Percentiles rank a stretch among this genome's conserved stretches.
Conservation (phyloP, 2,888 invertebrate genomes). For the Idaea biselata region DNA sequence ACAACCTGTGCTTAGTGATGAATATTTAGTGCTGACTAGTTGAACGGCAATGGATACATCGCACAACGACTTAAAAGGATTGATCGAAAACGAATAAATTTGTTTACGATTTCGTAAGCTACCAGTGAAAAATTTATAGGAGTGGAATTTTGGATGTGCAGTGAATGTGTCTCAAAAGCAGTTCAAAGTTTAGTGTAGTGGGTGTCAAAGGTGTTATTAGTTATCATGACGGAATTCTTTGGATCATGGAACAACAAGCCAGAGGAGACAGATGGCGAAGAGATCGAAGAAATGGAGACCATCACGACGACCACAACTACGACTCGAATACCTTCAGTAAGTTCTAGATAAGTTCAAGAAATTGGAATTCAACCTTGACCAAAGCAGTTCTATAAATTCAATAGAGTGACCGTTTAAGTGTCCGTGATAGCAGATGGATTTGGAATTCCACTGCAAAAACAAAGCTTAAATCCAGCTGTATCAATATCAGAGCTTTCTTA, state of each 20-base stretch:
- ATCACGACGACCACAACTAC: conserved; percentile 66
- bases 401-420: conserved; percentile 12
- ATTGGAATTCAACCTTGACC: conserved; percentile 52
- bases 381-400: conserved; percentile 47
- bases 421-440: conserved; percentile 24
- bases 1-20: conserved; percentile 33
- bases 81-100: conserved; percentile 35
- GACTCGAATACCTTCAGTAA: conserved; percentile 55
- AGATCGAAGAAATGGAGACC: conserved; percentile 59
- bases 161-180: conserved; percentile 64
- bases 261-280: conserved; percentile 44
- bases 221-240: conserved; percentile 73
- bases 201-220: conserved; percentile 41
- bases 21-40: conserved; percentile 24
- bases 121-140: background rate
- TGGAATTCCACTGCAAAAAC: conserved; percentile 39
- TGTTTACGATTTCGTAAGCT: background rate
- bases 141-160: conserved; percentile 44
- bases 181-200: conserved; percentile 59
- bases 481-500: conserved; percentile 35
- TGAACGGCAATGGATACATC: conserved; percentile 41
- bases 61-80: conserved; percentile 39
- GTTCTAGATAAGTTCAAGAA: conserved; percentile 31
- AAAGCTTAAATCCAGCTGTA: conserved; percentile 32
- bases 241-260: conserved; percentile 64